phyloP scores from a whole-genome alignment of 2,113 vertebrate genomes.

The Lanius ludovicianus region DNA sequence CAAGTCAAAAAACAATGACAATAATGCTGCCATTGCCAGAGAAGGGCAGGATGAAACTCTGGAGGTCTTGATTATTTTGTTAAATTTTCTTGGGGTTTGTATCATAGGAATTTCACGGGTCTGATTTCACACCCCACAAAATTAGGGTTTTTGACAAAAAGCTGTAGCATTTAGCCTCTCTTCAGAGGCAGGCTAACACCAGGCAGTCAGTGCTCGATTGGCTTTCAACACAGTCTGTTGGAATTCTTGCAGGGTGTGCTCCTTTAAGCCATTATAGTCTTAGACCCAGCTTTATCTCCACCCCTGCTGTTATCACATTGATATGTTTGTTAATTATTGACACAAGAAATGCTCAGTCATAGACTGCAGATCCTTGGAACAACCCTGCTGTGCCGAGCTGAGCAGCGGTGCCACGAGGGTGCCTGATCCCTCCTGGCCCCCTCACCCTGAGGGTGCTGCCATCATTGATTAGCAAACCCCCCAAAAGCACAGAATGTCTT shows the following conservation, averaged over 20 bases:
- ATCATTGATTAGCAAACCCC: background rate
- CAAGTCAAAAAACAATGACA: background rate
- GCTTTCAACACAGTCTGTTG: background rate
- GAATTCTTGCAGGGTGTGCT: background rate
- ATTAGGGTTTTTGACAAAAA: background rate
- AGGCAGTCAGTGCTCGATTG: background rate
- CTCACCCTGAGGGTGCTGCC: constrained; percentile 9
- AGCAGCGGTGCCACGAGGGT: accelerated
- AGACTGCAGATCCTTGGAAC: background rate
- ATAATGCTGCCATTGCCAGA: background rate
- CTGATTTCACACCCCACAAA: background rate
- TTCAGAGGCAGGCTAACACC: background rate
- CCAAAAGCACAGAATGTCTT: background rate
- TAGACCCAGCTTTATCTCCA: constrained; percentile 6
- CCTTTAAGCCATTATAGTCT: background rate
- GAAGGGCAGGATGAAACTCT: background rate
- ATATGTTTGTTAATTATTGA: constrained; percentile 61
- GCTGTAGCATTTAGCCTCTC: background rate
- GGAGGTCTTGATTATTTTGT: background rate
- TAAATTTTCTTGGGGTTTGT: background rate
- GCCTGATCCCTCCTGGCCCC: background rate
- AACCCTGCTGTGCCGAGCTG: background rate
- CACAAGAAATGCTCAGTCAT: constrained; percentile 13
- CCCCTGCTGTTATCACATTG: constrained; percentile 25
- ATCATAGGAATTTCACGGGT: background rate